Evolutionary conservation across 2,113 vertebrate species (phyloP).

Genomic region (Galbula dea): DNA sequence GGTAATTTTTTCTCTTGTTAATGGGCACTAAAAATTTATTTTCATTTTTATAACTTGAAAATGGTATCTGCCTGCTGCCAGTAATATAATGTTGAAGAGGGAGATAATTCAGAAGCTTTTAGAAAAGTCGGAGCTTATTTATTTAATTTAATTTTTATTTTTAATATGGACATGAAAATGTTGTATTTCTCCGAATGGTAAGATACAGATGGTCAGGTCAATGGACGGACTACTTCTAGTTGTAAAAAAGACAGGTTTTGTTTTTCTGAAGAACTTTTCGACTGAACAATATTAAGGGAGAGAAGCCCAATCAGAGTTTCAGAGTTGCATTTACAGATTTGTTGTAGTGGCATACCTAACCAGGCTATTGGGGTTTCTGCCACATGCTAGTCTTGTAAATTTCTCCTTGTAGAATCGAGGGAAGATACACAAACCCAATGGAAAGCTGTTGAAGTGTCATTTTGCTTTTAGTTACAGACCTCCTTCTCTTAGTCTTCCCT

Average conservation of each 20-base stretch:
- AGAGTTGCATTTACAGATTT: background rate
- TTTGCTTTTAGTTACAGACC: background rate
- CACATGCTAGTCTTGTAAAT: background rate
- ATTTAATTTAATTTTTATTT: background rate
- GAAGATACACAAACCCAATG: background rate
- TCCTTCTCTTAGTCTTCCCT: background rate
- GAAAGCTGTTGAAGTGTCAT: background rate
- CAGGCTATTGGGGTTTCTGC: background rate
- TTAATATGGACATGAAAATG: background rate
- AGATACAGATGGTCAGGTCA: background rate
- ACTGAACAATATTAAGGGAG: background rate
- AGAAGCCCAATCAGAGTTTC: background rate
- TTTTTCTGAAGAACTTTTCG: background rate
- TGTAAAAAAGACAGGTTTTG: background rate
- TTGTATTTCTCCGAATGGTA: background rate
- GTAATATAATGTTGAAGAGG: background rate
- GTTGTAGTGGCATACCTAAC: background rate
- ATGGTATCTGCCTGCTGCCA: background rate
- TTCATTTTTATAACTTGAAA: constrained; percentile 41
- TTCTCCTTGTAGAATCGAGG: background rate
- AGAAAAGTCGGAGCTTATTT: background rate
- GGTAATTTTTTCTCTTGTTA: background rate
- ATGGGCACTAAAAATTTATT: constrained; percentile 32
- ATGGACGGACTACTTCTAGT: background rate
- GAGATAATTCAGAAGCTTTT: background rate